Conservation (phyloP, 2,797 vertebrate species). For the Austrolebias charrua region DNA sequence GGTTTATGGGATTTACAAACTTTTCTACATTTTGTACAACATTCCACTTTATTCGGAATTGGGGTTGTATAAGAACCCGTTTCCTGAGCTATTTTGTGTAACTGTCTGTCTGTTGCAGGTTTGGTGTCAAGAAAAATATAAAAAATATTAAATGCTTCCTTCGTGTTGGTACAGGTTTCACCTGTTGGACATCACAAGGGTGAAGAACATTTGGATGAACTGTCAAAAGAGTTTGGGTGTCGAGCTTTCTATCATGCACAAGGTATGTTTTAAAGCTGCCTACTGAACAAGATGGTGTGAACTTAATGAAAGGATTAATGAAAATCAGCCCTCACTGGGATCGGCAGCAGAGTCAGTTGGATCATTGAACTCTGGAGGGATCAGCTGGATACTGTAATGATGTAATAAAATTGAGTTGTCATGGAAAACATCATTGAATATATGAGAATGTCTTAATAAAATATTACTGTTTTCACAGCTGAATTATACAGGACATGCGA, state of each 20-base stretch:
- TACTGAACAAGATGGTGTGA: constrained; percentile 5
- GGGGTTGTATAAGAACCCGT: too few relatives aligned
- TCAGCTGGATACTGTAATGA: constrained; percentile 30
- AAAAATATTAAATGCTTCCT: too few relatives aligned
- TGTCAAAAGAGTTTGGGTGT: background rate
- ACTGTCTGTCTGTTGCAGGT: too few relatives aligned
- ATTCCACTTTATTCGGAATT: too few relatives aligned
- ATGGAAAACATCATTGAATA: constrained; percentile 59
- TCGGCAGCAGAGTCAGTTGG: constrained; percentile 17
- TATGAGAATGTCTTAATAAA: constrained; percentile 24
- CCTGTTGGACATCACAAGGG: background rate
- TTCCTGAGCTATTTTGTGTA: too few relatives aligned
- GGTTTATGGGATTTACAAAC: too few relatives aligned
- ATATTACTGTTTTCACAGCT: constrained; percentile 26
- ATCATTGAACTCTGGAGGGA: constrained; percentile 29
- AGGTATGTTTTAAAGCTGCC: background rate
- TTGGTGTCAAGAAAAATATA: too few relatives aligned
- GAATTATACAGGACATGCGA: constrained; percentile 26
- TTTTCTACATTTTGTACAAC: too few relatives aligned
- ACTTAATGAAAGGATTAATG: constrained; percentile 30
- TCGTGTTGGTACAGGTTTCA: background rate
- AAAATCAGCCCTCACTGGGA: constrained; percentile 14
- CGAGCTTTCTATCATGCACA: background rate
- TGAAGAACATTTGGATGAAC: background rate
- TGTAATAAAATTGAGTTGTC: constrained; percentile 53